These are phyloP conservation scores for Fistularia tabacaria DNA, from an alignment of 2,797 vertebrate species.

Conservation along the genomic window DNA sequence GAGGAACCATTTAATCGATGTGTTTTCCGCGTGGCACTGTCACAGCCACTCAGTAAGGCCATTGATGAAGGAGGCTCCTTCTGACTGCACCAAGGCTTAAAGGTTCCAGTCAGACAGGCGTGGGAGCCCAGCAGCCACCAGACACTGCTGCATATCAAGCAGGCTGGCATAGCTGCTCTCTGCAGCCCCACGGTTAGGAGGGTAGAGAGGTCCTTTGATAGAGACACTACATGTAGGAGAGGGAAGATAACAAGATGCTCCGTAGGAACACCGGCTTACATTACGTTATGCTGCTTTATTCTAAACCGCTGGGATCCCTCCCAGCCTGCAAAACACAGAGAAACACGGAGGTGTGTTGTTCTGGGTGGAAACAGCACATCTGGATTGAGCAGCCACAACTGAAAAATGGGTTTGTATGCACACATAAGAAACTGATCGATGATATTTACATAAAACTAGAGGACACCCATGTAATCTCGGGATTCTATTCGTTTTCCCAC, in stretches of 20 bases:
- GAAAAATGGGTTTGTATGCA: too few relatives aligned
- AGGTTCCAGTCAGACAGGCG: constrained; percentile 66
- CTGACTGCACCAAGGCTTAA: constrained; percentile 62
- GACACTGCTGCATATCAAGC: constrained; percentile 71
- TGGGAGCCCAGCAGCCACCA: constrained; percentile 63
- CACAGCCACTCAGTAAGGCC: constrained; percentile 64
- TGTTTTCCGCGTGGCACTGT: constrained; percentile 62
- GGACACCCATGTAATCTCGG: too few relatives aligned
- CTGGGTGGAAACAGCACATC: too few relatives aligned
- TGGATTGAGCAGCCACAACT: too few relatives aligned
- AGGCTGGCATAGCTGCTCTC: constrained; percentile 56
- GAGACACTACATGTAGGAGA: constrained; percentile 51
- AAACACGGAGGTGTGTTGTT: too few relatives aligned
- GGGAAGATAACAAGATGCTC: constrained; percentile 56
- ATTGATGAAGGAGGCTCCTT: constrained; percentile 66
- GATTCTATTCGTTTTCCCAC: too few relatives aligned
- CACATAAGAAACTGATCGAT: too few relatives aligned
- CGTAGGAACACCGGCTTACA: constrained; percentile 46
- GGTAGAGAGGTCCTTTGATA: constrained; percentile 61
- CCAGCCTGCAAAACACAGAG: constrained; percentile 33
- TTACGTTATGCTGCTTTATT: constrained; percentile 45
- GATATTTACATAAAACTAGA: too few relatives aligned
- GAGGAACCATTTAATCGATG: constrained; percentile 66
- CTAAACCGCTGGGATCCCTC: constrained; percentile 32
- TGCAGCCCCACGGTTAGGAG: constrained; percentile 52